These are phyloP conservation scores for Phacellophora camtschatica DNA, from an alignment of 30 jellyfish, hydroid and myxozoan genomes.

Conservation along the genomic window DNA sequence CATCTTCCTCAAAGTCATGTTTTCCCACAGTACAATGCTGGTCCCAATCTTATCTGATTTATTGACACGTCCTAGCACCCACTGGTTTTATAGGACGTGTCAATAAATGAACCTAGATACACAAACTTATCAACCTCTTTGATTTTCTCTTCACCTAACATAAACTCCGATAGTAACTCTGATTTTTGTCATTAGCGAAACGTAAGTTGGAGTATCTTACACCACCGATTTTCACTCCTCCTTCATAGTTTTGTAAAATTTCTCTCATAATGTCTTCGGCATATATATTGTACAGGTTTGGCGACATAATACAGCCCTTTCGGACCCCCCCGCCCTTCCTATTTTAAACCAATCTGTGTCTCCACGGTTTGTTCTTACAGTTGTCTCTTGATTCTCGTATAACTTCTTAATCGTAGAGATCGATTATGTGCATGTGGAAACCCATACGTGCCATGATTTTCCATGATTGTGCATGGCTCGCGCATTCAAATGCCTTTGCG, in stretches of 20 bases:
- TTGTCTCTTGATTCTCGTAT: slow-evolving; percentile 29
- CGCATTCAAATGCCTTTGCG: slow-evolving; percentile 44
- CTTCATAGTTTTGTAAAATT: background rate
- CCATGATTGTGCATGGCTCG: slow-evolving; percentile 10
- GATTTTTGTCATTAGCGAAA: background rate
- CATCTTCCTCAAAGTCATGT: too few species aligned
- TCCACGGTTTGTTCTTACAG: slow-evolving; percentile 8
- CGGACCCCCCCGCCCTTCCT: too few species aligned
- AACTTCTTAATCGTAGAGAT: background rate
- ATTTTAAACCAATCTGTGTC: too few species aligned
- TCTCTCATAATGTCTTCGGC: background rate
- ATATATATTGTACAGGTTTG: too few species aligned
- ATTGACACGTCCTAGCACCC: background rate
- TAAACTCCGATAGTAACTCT: too few species aligned
- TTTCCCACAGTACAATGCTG: too few species aligned
- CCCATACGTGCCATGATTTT: background rate
- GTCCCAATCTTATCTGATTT: too few species aligned
- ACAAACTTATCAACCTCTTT: slow-evolving; percentile 27
- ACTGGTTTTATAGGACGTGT: slow-evolving; percentile 5
- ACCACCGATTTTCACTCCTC: background rate
- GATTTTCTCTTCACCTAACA: slow-evolving; percentile 23
- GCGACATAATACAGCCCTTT: background rate
- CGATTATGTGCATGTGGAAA: slow-evolving; percentile 20
- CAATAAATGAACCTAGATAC: slow-evolving; percentile 27
- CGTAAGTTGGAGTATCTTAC: background rate